phyloP scores from a whole-genome alignment of 2,113 vertebrate genomes.

The Trichomycterus rosablanca region DNA sequence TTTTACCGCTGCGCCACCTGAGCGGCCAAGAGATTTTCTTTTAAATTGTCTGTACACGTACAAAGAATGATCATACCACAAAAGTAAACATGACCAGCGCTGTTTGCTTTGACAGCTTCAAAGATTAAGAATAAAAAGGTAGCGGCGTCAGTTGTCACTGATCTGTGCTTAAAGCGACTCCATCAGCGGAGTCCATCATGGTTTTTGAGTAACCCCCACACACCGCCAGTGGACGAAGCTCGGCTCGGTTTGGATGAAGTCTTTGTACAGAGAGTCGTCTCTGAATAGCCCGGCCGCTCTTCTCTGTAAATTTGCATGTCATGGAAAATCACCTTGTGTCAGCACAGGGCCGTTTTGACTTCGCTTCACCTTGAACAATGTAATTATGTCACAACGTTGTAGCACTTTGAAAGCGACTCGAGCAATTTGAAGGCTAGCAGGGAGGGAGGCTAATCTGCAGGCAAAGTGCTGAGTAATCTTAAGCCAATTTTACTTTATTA shows the following conservation, averaged over 20 bases:
- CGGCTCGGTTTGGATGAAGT: constrained; percentile 25
- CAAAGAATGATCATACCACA: too few relatives aligned
- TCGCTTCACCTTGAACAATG: constrained; percentile 46
- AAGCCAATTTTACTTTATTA: constrained; percentile 81
- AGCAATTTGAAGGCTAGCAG: constrained; percentile 50
- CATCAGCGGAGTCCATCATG: too few relatives aligned
- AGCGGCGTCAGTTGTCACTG: too few relatives aligned
- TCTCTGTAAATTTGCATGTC: constrained; percentile 46
- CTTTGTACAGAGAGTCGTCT: constrained; percentile 19
- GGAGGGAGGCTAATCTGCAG: constrained; percentile 60
- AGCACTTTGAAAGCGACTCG: constrained; percentile 47
- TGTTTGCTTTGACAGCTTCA: too few relatives aligned
- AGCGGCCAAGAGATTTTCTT: too few relatives aligned
- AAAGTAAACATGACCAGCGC: too few relatives aligned
- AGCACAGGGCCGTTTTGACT: constrained; percentile 43
- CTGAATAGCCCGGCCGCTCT: constrained; percentile 23
- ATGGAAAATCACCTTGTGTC: constrained; percentile 50
- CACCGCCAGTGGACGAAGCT: too few relatives aligned
- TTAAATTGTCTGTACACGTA: too few relatives aligned
- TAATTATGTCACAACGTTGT: constrained; percentile 47
- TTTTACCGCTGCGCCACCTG: too few relatives aligned
- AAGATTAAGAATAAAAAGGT: too few relatives aligned
- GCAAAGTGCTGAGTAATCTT: constrained; percentile 81
- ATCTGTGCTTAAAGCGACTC: too few relatives aligned
- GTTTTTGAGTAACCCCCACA: too few relatives aligned